phyloP scores from a whole-genome alignment of 2,797 vertebrate species.

The Buceros bicornis region DNA sequence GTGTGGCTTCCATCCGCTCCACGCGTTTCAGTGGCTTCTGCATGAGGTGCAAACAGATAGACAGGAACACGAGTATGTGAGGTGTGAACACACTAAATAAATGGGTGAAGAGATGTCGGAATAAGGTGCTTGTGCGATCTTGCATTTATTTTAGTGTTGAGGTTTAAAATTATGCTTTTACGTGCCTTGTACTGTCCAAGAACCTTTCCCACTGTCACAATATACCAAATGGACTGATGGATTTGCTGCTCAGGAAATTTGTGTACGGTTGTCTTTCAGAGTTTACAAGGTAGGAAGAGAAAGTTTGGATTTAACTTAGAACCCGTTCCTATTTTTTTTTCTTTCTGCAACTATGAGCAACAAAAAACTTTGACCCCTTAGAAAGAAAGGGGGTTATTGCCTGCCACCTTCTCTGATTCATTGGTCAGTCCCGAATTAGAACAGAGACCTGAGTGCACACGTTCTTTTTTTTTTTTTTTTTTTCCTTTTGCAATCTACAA shows the following conservation, averaged over 20 bases:
- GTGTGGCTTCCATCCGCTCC: not conserved
- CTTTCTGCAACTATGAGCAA: not conserved
- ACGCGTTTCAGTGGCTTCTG: not conserved
- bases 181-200: not conserved
- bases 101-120: not conserved
- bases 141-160: fast-evolving
- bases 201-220: not conserved
- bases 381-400: not conserved
- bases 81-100: not conserved
- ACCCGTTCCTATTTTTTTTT: not conserved
- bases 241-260: not conserved
- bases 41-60: not conserved
- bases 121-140: fast-evolving
- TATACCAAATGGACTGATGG: not conserved
- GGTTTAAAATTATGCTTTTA: not conserved
- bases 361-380: not conserved
- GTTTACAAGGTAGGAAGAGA: not conserved
- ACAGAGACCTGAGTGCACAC: fast-evolving
- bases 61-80: fast-evolving
- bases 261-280: not conserved
- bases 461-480: not conserved
- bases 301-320: not conserved
- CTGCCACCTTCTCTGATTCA: not conserved
- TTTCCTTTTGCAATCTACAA: not conserved
- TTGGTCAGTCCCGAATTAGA: not conserved